Percentiles rank a stretch among this genome's conserved stretches.
Evolutionary conservation across 2,888 invertebrate genomes (phyloP).

Genomic region (Sericinus montela): DNA sequence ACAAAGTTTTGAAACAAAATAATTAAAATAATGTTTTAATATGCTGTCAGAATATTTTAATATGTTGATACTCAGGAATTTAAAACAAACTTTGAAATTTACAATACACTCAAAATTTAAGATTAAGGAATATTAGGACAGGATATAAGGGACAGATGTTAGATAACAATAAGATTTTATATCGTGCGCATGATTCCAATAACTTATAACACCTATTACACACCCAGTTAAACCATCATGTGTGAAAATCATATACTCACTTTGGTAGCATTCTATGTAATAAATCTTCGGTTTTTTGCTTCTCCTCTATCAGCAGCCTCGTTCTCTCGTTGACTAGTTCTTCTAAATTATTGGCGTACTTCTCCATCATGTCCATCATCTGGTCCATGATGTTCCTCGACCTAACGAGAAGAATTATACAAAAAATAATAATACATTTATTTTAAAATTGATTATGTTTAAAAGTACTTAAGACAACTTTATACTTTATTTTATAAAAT

Average conservation of each 20-base stretch:
- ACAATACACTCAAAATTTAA: not conserved
- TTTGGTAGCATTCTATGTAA: slow-evolving; percentile 96
- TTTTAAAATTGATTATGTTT: no score
- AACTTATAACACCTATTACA: slow-evolving; percentile 14
- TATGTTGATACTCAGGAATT: not conserved
- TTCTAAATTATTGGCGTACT: slow-evolving; percentile 96
- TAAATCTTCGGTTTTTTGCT: slow-evolving; percentile 94
- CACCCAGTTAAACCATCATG: slow-evolving; percentile 23
- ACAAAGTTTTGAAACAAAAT: not conserved
- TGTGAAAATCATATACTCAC: slow-evolving; percentile 67
- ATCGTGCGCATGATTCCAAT: slow-evolving; percentile 6
- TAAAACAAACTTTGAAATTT: not conserved
- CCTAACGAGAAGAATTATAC: slow-evolving; percentile 65
- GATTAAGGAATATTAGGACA: not conserved
- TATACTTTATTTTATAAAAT: no score
- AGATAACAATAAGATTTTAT: slow-evolving; percentile 5
- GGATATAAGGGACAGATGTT: slow-evolving; percentile 1
- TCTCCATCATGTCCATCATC: slow-evolving; percentile 99
- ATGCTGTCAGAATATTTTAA: no score
- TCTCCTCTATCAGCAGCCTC: slow-evolving; percentile 92
- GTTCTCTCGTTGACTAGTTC: slow-evolving; percentile 96
- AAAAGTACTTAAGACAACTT: no score
- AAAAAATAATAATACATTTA: no score
- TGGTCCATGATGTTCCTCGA: slow-evolving; percentile 96
- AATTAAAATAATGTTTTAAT: no score